Percentiles rank a stretch among this genome's conserved stretches.
Conservation (phyloP, 2,797 vertebrate genomes). For the Chiroxiphia lanceolata region DNA sequence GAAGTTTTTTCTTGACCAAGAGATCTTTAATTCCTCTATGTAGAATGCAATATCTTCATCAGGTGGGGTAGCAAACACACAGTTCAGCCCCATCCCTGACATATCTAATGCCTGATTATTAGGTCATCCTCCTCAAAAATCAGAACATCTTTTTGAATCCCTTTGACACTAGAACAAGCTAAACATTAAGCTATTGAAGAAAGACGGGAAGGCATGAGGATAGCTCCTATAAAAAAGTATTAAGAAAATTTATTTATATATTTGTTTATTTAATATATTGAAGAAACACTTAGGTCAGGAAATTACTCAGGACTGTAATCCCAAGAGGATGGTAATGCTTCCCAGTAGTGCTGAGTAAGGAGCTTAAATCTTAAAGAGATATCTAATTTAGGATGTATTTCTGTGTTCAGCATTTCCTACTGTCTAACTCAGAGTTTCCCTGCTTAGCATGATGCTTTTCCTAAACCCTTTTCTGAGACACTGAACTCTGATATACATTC, state of each 20-base stretch:
- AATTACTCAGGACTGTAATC: neutral
- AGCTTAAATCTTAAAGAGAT: neutral
- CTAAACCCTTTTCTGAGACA: neutral
- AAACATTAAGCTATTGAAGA: neutral
- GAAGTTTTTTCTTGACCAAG: neutral
- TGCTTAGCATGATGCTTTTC: neutral
- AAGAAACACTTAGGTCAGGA: conserved; percentile 1
- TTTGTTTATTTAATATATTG: neutral
- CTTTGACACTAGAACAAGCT: neutral
- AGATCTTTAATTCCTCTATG: neutral
- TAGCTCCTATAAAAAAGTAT: neutral
- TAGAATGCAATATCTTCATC: neutral
- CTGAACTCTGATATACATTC: neutral
- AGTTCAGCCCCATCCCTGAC: neutral
- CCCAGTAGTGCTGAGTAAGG: conserved; percentile 17
- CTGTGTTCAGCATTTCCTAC: conserved; percentile 15
- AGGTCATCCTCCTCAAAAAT: neutral
- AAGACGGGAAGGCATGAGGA: neutral
- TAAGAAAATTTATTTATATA: neutral
- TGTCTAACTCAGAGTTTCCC: neutral
- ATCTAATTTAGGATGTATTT: neutral
- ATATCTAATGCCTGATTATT: neutral
- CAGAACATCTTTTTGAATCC: neutral
- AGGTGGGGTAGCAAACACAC: fast-evolving
- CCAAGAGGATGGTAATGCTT: neutral